Percentiles rank a stretch among this genome's conserved stretches.
Evolutionary conservation across 1,140 invertebrate genomes (phyloP).

Genomic region (Ptiloglossa arizonensis): DNA sequence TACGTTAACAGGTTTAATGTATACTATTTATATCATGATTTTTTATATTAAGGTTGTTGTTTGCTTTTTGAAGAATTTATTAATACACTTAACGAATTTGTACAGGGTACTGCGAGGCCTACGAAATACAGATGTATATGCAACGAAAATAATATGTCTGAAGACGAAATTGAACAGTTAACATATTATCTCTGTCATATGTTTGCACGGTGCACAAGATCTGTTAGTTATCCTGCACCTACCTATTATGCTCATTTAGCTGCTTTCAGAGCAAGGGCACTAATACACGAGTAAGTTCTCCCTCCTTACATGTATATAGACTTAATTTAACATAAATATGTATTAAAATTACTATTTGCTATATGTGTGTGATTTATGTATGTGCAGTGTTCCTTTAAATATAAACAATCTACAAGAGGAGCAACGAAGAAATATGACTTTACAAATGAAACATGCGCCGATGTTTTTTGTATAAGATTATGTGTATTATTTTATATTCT

Average conservation of each 20-base stretch:
- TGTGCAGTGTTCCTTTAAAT: constrained; percentile 63
- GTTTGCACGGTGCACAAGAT: constrained; percentile 92
- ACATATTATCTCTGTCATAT: constrained; percentile 95
- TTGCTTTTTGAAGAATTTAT: background rate
- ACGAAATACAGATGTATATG: constrained; percentile 93
- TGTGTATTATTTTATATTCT: background rate
- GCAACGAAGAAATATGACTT: constrained; percentile 60
- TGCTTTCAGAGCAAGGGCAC: constrained; percentile 86
- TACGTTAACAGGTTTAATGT: constrained; percentile 65
- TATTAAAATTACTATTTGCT: background rate
- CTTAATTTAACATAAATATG: background rate
- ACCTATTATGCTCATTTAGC: constrained; percentile 97
- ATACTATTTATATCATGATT: constrained; percentile 6
- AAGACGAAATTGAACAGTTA: constrained; percentile 91
- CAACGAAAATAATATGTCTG: constrained; percentile 89
- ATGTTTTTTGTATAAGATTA: constrained; percentile 79
- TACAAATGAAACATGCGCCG: constrained; percentile 60
- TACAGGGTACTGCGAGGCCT: constrained; percentile 92
- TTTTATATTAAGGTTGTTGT: background rate
- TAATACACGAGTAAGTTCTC: constrained; percentile 50
- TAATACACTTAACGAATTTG: constrained; percentile 65
- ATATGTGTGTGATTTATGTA: constrained; percentile 23
- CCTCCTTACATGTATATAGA: background rate
- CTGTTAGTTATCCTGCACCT: constrained; percentile 95
- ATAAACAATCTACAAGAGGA: constrained; percentile 55